A percentile compares a stretch with the other conserved stretches of the same genome.
Conservation (phyloP, 1,140 invertebrate genomes). For the Drosophila rufa region DNA sequence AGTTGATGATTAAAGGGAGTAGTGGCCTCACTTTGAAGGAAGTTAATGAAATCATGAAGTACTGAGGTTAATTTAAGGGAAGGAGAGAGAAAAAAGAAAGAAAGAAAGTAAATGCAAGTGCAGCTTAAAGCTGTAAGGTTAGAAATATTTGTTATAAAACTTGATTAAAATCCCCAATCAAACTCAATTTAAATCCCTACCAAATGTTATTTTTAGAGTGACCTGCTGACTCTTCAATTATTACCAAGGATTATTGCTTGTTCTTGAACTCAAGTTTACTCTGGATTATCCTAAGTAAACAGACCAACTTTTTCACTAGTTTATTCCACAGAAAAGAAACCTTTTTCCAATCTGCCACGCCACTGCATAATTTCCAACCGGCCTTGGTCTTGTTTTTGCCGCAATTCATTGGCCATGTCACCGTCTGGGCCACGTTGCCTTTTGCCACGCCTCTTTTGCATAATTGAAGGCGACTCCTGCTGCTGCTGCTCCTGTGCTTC, state of each 20-base stretch:
- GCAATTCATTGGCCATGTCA: constrained; percentile 57
- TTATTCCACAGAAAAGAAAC: constrained; percentile 13
- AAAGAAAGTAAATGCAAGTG: background rate
- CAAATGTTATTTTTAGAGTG: background rate
- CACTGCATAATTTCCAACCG: constrained; percentile 28
- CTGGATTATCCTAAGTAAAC: constrained; percentile 24
- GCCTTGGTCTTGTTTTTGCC: constrained; percentile 45
- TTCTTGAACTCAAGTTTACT: background rate
- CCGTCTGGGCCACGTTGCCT: constrained; percentile 37
- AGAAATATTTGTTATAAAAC: too few species aligned
- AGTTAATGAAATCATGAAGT: constrained; percentile 3
- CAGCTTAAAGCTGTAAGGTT: too few species aligned
- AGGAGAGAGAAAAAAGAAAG: background rate
- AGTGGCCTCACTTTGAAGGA: background rate
- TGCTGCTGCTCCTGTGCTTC: constrained; percentile 1
- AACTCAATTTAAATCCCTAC: background rate
- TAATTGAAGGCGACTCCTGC: constrained; percentile 41
- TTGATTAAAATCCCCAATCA: too few species aligned
- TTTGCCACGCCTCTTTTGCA: constrained; percentile 56
- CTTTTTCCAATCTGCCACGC: constrained; percentile 24
- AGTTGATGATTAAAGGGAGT: constrained; percentile 23
- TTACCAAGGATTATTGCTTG: constrained; percentile 4
- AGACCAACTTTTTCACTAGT: constrained; percentile 6
- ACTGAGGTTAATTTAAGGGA: background rate
- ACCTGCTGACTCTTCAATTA: background rate